These are phyloP conservation scores for Zygothrica quintamaculata DNA, from an alignment of 2,888 invertebrate species.

Conservation along the genomic window DNA sequence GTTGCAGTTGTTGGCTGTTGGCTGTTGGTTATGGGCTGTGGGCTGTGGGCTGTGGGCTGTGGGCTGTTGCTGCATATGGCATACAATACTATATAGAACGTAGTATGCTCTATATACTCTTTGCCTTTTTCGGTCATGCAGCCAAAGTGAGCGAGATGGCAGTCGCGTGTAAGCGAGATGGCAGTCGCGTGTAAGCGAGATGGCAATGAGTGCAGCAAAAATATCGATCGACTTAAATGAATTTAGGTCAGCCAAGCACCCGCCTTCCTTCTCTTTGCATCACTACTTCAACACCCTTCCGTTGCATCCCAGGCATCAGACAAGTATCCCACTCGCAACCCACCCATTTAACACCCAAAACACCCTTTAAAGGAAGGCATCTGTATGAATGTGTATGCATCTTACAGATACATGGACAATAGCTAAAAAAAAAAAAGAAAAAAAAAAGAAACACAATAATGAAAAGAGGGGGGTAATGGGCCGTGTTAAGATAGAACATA, in stretches of 20 bases:
- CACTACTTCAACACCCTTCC: constrained; percentile 9
- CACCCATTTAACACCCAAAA: not conserved
- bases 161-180: constrained; percentile 29
- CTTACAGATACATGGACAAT: constrained; percentile 47
- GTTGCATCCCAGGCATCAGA: too few species aligned
- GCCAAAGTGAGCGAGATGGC: constrained; percentile 11
- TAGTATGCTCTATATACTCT: constrained; percentile 75
- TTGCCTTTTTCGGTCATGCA: constrained; percentile 68
- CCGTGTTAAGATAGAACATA: constrained; percentile 12
- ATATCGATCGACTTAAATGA: constrained; percentile 79
- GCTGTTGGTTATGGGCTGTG: constrained; percentile 1
- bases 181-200: constrained; percentile 35
- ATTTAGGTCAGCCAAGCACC: constrained; percentile 67
- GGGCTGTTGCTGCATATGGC: constrained; percentile 31
- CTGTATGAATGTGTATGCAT: constrained; percentile 40
- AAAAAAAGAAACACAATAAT: too few species aligned
- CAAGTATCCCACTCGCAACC: constrained; percentile 8
- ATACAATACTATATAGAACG: constrained; percentile 59
- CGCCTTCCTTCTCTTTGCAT: constrained; percentile 3
- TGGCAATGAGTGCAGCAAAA: constrained; percentile 53
- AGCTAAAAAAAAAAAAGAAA: too few species aligned
- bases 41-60: constrained; percentile 5
- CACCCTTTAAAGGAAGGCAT: not conserved
- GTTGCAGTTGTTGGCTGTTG: constrained; percentile 27
- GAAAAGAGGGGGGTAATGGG: not conserved